A percentile compares a stretch with the other conserved stretches of the same genome.
These are phyloP conservation scores for Lasius platythorax DNA, from an alignment of 2,888 invertebrate genomes.

Conservation along the genomic window DNA sequence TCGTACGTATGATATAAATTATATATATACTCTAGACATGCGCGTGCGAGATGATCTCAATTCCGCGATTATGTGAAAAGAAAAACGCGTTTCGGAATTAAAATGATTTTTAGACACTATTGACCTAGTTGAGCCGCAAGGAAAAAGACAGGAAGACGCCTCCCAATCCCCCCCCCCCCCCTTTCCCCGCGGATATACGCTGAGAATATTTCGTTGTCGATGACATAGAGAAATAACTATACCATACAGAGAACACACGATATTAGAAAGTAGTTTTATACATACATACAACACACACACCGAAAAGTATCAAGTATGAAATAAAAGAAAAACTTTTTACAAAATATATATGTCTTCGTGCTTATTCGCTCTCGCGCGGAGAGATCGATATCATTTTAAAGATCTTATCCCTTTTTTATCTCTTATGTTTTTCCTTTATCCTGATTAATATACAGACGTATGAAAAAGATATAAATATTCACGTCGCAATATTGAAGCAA, in stretches of 20 bases:
- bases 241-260: slow-evolving; percentile 66
- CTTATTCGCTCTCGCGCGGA: background rate
- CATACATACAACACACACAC: slow-evolving; percentile 73
- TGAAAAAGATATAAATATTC: too few relatives aligned
- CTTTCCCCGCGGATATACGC: background rate
- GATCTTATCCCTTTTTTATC: background rate
- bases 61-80: background rate
- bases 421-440: background rate
- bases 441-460: background rate
- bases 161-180: background rate
- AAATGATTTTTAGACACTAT: slow-evolving; percentile 37
- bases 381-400: background rate
- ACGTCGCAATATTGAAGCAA: too few relatives aligned
- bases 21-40: background rate
- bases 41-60: slow-evolving; percentile 30
- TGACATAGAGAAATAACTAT: slow-evolving; percentile 73
- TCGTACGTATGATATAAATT: background rate
- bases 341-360: slow-evolving; percentile 54
- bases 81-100: slow-evolving; percentile 21
- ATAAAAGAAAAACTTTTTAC: slow-evolving; percentile 81
- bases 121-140: slow-evolving; percentile 56
- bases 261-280: slow-evolving; percentile 82
- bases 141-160: slow-evolving; percentile 56
- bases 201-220: slow-evolving; percentile 73
- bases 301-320: slow-evolving; percentile 79